Conservation (phyloP, 1,140 invertebrate species). For the Penaeus vannamei region DNA sequence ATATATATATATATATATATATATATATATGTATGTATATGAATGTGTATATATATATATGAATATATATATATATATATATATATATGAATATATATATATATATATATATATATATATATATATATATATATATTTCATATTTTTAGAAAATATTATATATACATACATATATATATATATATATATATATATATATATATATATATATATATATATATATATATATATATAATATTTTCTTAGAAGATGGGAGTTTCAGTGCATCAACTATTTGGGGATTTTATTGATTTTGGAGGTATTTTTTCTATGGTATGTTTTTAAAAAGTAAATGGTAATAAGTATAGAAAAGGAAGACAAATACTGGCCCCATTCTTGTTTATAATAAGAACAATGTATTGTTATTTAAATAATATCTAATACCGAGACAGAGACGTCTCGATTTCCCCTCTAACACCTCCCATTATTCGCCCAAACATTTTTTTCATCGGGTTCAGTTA, state of each 20-base stretch:
- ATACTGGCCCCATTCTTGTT: too few species aligned
- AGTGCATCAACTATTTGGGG: too few species aligned
- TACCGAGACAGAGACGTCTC: too few species aligned
- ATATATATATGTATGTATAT: conserved; percentile 8
- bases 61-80: conserved; percentile 19
- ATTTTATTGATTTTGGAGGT: too few species aligned
- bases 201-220: conserved; percentile 22
- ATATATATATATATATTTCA: conserved; percentile 12
- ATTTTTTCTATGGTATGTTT: too few species aligned
- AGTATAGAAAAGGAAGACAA: too few species aligned
- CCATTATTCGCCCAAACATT: too few species aligned
- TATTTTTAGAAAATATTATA: conserved; percentile 16
- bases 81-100: conserved; percentile 19
- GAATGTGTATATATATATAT: conserved; percentile 11
- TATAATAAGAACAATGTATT: too few species aligned
- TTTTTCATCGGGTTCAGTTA: too few species aligned
- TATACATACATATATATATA: conserved; percentile 16
- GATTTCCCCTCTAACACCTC: too few species aligned
- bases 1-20: not conserved
- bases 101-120: conserved; percentile 22
- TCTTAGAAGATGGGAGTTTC: not conserved
- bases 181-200: conserved; percentile 22
- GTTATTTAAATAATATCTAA: too few species aligned
- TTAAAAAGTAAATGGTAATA: too few species aligned
- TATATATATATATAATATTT: not conserved